A percentile compares a stretch with the other conserved stretches of the same genome.
Evolutionary conservation across 1,140 invertebrate species (phyloP).

Genomic region (Temnothorax longispinosus): DNA sequence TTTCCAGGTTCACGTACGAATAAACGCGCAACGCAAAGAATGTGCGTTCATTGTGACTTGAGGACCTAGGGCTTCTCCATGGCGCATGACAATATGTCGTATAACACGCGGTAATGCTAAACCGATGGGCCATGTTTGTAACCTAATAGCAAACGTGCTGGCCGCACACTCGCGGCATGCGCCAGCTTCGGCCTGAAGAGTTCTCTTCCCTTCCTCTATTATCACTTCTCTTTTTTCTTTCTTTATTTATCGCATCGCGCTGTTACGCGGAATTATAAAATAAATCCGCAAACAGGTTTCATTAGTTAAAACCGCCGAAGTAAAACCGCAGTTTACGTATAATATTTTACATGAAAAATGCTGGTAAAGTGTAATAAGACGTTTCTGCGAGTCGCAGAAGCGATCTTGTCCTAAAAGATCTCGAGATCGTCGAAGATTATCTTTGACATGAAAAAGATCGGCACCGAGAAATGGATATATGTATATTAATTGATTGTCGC

Average conservation of each 20-base stretch:
- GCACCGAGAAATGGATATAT: background rate
- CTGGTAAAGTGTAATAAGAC: conserved; percentile 21
- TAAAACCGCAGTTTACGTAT: background rate
- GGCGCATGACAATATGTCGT: conserved; percentile 62
- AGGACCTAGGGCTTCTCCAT: conserved; percentile 70
- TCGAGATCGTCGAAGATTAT: background rate
- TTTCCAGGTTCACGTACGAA: conserved; percentile 74
- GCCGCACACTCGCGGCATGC: conserved; percentile 83
- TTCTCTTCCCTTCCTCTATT: conserved; percentile 14
- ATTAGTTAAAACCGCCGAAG: background rate
- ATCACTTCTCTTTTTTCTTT: background rate
- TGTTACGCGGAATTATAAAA: background rate
- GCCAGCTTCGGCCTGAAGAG: conserved; percentile 69
- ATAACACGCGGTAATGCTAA: conserved; percentile 76
- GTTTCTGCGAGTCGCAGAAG: conserved; percentile 4
- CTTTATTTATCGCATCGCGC: background rate
- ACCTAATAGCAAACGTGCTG: conserved; percentile 79
- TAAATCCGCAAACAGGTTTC: conserved; percentile 11
- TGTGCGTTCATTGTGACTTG: conserved; percentile 71
- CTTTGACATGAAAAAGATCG: conserved; percentile 6
- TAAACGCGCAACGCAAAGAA: conserved; percentile 71
- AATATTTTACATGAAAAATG: conserved; percentile 12
- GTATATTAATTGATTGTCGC: conserved; percentile 25
- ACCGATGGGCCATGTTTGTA: conserved; percentile 75
- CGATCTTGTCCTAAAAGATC: background rate